phyloP scores from a whole-genome alignment of 2,797 vertebrate genomes.

The Cyclura pinguis region DNA sequence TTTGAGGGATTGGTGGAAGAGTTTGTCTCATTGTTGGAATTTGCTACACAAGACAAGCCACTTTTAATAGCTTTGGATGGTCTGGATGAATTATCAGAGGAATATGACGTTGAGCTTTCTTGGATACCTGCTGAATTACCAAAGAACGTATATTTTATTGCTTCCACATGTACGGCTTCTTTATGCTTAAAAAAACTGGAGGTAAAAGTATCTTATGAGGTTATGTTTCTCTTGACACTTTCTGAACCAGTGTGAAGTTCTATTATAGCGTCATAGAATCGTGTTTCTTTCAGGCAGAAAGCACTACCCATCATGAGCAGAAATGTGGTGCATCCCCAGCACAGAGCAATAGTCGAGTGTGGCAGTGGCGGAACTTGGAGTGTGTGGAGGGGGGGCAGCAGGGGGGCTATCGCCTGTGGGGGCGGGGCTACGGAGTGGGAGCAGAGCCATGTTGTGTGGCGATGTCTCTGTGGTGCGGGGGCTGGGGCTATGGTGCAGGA shows the following conservation, averaged over 20 bases:
- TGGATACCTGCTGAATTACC: constrained; percentile 75
- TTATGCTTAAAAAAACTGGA: constrained; percentile 59
- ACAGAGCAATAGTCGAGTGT: background rate
- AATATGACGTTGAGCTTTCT: constrained; percentile 73
- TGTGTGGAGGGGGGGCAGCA: too few relatives aligned
- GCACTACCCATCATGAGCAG: too few relatives aligned
- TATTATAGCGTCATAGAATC: background rate
- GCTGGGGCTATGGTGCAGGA: too few relatives aligned
- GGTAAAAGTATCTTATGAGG: constrained; percentile 59
- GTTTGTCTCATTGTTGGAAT: constrained; percentile 75
- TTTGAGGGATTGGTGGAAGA: constrained; percentile 76
- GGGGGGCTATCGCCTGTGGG: too few relatives aligned
- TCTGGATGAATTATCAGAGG: constrained; percentile 78
- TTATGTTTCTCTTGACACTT: background rate
- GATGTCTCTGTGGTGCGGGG: too few relatives aligned
- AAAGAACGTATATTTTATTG: constrained; percentile 72
- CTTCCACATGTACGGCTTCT: constrained; percentile 69
- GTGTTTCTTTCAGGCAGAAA: background rate
- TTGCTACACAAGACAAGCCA: constrained; percentile 64
- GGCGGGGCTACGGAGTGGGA: too few relatives aligned
- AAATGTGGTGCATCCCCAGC: background rate
- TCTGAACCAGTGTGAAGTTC: background rate
- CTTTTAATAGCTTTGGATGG: constrained; percentile 78
- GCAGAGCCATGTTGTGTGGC: too few relatives aligned
- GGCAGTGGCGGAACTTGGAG: too few relatives aligned